Evolutionary conservation across 2,113 vertebrate genomes (phyloP).

Genomic region (Tetrao urogallus): DNA sequence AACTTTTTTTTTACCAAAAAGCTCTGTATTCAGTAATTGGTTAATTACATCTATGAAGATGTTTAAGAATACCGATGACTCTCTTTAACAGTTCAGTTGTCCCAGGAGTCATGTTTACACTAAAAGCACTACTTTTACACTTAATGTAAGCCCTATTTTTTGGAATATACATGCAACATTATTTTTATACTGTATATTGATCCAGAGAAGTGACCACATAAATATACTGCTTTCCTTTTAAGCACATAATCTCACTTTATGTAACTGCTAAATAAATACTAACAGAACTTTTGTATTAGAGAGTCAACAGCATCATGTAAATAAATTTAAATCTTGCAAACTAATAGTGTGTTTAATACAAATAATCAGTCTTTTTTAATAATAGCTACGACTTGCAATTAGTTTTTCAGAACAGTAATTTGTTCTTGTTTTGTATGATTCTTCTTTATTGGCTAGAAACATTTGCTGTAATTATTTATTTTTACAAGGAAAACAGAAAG

Average conservation of each 20-base stretch:
- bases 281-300: background rate
- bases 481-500: background rate
- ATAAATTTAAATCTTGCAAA: background rate
- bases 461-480: background rate
- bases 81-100: background rate
- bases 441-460: background rate
- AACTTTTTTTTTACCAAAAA: background rate
- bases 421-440: background rate
- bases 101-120: background rate
- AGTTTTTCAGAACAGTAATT: background rate
- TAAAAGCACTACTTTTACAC: accelerated
- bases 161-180: background rate
- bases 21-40: background rate
- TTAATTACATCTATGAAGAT: background rate
- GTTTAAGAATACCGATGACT: background rate
- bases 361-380: background rate
- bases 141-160: background rate
- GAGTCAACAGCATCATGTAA: background rate
- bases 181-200: background rate
- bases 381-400: background rate
- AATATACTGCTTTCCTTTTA: background rate
- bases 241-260: background rate
- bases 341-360: background rate
- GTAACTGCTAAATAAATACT: background rate
- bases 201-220: background rate